Conservation (phyloP, 1,140 invertebrate species). For the Drosophila paulistorum region DNA sequence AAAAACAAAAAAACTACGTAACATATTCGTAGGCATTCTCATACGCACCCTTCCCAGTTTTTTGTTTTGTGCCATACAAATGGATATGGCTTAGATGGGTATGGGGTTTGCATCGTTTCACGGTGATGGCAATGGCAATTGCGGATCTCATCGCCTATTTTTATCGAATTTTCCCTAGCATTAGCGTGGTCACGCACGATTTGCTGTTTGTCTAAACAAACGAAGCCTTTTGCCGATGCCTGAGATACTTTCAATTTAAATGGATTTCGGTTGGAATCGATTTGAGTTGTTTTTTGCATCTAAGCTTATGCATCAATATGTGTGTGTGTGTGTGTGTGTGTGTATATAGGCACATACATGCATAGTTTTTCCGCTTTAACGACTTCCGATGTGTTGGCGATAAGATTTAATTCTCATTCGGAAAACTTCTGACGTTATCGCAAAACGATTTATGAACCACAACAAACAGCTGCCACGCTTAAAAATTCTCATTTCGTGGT, state of each 20-base stretch:
- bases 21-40: constrained; percentile 8
- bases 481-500: constrained; percentile 4
- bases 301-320: constrained; percentile 5
- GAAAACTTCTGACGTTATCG: constrained; percentile 60
- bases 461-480: constrained; percentile 4
- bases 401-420: constrained; percentile 62
- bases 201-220: constrained; percentile 38
- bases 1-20: not conserved
- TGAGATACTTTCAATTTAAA: constrained; percentile 19
- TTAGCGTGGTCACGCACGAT: constrained; percentile 53
- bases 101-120: not conserved
- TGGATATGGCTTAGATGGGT: not conserved
- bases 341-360: not conserved
- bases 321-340: not conserved
- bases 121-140: constrained; percentile 18
- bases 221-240: constrained; percentile 13
- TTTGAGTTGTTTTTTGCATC: constrained; percentile 12
- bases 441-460: constrained; percentile 46
- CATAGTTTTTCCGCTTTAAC: constrained; percentile 43
- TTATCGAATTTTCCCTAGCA: constrained; percentile 43
- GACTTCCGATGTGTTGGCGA: constrained; percentile 56
- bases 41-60: constrained; percentile 20
- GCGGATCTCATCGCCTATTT: constrained; percentile 20
- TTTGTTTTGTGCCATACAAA: not conserved
- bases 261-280: constrained; percentile 7